Base-by-base conservation (phyloP, 2,888 invertebrate genomes). In the Drosophila antonietae region DNA sequence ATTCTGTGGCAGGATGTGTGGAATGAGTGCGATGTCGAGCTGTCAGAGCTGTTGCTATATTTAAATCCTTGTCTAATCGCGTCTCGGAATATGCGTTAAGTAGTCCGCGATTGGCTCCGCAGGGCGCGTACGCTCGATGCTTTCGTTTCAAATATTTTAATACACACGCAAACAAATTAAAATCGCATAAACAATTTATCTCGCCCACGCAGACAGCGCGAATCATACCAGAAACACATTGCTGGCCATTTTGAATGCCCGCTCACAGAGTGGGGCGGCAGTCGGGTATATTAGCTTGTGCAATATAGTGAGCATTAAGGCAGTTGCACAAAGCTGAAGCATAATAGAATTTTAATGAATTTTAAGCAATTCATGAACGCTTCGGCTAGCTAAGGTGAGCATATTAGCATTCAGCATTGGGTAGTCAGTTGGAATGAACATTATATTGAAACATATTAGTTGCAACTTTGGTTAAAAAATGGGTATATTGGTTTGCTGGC, bases 141-240 rank as follows among this genome's bases (percentile, higher is more conserved):
- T 72, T 73, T 60, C 20, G 28, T 78, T 83, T 66, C 49, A 77
- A 83, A 80, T 80, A 80, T 73, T 80, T 80, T 60, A 68, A 83
- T 80, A 80, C 64, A 66, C 60, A 74, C 63, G 80, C 74, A 71
- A 89, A 78, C 75, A 75, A 75, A 61, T 73, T 68, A 61, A 79
- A 81, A 79, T 64, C 66, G 73, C 72, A 71, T 63, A 62, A 79
- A 56, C 76, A 84, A 83, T 89, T 88, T 67, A 75, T 69, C 66
- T 69, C 70, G 59, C 46, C 66, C 75, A 67, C 67, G 58, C 56
- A 60, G 53, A 71, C 35, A 56, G 28, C 51, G 28, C 47, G 41
- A 41, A 49, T 65, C 39, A 53, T 55, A 51, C 49, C 41, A 33
- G 52, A 64, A 39, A 39, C 79, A 79, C 71, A 79, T 83, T 79